A percentile compares a stretch with the other conserved stretches of the same genome.
These are phyloP conservation scores for Callocephalon fimbriatum DNA, from an alignment of 2,113 vertebrate species.

Conservation along the genomic window DNA sequence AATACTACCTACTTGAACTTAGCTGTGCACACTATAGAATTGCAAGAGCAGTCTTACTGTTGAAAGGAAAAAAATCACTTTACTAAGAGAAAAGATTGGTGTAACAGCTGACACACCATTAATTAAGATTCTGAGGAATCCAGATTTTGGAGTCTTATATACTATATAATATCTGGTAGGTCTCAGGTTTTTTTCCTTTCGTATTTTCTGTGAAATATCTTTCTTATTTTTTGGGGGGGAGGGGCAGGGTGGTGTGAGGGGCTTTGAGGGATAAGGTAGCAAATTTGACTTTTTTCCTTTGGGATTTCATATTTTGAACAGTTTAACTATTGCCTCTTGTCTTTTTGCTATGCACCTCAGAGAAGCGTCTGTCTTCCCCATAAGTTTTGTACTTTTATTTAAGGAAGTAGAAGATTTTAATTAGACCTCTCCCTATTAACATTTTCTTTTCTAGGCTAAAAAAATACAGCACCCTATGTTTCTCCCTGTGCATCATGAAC, in stretches of 20 bases:
- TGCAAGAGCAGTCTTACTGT: neutral
- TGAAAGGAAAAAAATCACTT: neutral
- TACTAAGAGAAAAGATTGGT: neutral
- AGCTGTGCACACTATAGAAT: neutral
- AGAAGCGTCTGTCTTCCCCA: neutral
- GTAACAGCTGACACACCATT: neutral
- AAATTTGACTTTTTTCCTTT: neutral
- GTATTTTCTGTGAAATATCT: neutral
- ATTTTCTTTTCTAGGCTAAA: neutral
- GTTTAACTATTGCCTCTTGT: neutral
- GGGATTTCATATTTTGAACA: neutral
- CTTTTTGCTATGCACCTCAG: neutral
- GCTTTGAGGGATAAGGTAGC: neutral
- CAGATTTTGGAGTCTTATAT: neutral
- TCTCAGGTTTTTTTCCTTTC: neutral
- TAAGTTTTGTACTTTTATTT: neutral
- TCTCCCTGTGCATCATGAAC: neutral
- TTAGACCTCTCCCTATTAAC: neutral
- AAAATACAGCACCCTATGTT: neutral
- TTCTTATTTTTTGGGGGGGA: fast-evolving
- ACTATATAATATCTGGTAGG: neutral
- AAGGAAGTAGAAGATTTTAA: neutral
- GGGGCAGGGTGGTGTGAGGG: fast-evolving
- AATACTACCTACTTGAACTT: neutral
- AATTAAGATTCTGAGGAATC: neutral